Evolutionary conservation across 2,797 vertebrate species (phyloP).

Genomic region (Schizothorax lantsangensis): DNA sequence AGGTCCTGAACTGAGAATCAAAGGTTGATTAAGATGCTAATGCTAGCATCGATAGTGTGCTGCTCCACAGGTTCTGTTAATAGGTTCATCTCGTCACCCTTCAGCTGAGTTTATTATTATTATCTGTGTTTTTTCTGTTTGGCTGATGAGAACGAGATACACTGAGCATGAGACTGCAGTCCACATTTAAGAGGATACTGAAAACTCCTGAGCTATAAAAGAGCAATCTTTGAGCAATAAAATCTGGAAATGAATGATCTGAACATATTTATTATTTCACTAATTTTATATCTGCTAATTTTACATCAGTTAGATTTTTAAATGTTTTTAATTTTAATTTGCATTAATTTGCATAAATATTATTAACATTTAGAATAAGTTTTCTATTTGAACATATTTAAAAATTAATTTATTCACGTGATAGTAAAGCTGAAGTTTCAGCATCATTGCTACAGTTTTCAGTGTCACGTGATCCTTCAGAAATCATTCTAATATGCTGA

Average conservation of each 20-base stretch:
- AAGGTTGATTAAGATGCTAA: conserved; percentile 24
- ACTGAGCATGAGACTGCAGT: neutral
- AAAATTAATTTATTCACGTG: too few species aligned
- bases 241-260: neutral
- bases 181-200: neutral
- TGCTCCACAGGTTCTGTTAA: conserved; percentile 8
- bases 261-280: neutral
- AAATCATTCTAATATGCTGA: too few species aligned
- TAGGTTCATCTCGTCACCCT: neutral
- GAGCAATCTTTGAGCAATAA: neutral
- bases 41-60: neutral
- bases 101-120: neutral
- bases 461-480: too few species aligned
- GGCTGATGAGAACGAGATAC: neutral
- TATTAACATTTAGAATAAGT: too few species aligned
- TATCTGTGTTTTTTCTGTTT: neutral
- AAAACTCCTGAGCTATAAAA: neutral
- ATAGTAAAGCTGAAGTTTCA: too few species aligned
- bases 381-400: too few species aligned
- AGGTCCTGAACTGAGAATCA: neutral
- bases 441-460: too few species aligned
- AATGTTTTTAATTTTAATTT: neutral
- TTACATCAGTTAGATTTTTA: neutral
- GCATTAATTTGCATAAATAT: too few species aligned
- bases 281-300: neutral